These are phyloP conservation scores for Gandaritis pyraliata DNA, from an alignment of 2,888 invertebrate species.

Conservation along the genomic window DNA sequence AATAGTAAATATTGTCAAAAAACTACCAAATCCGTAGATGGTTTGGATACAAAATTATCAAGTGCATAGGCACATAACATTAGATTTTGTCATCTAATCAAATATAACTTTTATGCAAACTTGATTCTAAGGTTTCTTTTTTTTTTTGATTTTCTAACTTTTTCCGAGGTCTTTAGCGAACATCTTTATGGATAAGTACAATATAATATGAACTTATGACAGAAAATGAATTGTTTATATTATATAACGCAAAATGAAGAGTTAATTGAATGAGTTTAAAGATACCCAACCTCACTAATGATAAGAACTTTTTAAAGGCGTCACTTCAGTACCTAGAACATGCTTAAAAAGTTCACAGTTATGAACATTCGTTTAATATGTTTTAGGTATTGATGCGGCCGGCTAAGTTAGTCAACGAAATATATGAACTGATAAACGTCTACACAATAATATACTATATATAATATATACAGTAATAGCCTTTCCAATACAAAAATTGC, in stretches of 20 bases:
- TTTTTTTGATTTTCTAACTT: conserved; percentile 70
- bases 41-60: conserved; percentile 60
- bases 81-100: conserved; percentile 70
- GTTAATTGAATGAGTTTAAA: conserved; percentile 69
- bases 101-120: conserved; percentile 80
- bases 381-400: conserved; percentile 58
- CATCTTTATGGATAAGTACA: conserved; percentile 83
- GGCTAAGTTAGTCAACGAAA: conserved; percentile 58
- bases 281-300: conserved; percentile 74
- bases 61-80: conserved; percentile 81
- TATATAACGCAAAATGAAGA: conserved; percentile 67
- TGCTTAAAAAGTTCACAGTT: conserved; percentile 39
- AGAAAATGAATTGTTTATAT: conserved; percentile 63
- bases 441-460: conserved; percentile 78
- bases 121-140: conserved; percentile 66
- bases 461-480: conserved; percentile 72
- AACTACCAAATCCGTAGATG: conserved; percentile 61
- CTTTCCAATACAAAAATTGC: conserved; percentile 69
- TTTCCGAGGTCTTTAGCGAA: conserved; percentile 77
- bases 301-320: conserved; percentile 58
- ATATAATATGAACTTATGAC: conserved; percentile 78
- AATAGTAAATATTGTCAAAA: conserved; percentile 54
- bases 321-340: conserved; percentile 54
- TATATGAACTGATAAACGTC: conserved; percentile 66
- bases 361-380: conserved; percentile 32